Base-by-base conservation (phyloP, 2,113 vertebrate genomes). In the Colius striatus region DNA sequence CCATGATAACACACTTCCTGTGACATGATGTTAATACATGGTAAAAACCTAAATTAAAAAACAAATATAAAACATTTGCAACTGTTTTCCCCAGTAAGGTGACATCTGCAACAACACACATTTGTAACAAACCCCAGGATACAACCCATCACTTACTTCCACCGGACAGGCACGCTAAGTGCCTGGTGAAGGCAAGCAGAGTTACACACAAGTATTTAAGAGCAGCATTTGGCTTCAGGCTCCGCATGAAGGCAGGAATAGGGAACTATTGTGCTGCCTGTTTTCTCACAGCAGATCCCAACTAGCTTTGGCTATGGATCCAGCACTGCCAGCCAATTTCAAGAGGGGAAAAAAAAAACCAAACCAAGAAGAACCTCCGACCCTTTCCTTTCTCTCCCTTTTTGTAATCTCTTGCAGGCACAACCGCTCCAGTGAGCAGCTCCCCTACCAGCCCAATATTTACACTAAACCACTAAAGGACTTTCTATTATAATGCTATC, bases 401-500 rank as follows among this genome's bases (percentile, higher is more conserved):
- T 96, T 94, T 45, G 85, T 97, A 97, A 98, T 97, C 95, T 96
- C 78, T 32, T 51, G 67, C 85, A 97, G 93, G 90, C 93, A 94
- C 86, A 95, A 92, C 83, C 58, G 89, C 92, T 97, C 95, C 94
- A 86, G 95, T 96, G 94, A 95, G 89, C 96, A 90, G 96, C 90
- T 97, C 92, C 96, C 96, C 96, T 96, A 87, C 91, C 94, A 95
- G 92, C 96, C 96, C 95, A 97, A 94, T 94, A 97, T 96, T 96
- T 95, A 96, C 94, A 93, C 94, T 95, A 94, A 97, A 94, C 89
- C 97, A 95, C 97, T 95, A 94, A 97, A 98, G 93, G 95, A 96
- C 95, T 97, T 96, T 86, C 95, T 96, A 95, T 94, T 95, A 96
- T 95, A 97, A 96, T 90, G 94, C 73, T 95, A 94, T 97, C 97